Base-by-base conservation (phyloP, 2,888 invertebrate species). In the Noctuana brunneofusca region DNA sequence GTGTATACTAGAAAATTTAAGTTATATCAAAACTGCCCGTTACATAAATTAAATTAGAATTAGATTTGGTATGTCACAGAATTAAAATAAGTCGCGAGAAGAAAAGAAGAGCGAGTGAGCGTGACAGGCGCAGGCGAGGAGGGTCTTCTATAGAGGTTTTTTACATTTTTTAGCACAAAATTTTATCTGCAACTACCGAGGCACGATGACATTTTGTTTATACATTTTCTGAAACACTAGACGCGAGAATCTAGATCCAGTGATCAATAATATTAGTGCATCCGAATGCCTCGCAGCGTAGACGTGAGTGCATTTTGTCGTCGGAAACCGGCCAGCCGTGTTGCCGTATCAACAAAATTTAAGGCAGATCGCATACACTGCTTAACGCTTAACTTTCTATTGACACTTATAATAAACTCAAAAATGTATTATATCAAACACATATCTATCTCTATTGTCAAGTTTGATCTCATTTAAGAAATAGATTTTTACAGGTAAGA, bases 231-330 rank as follows among this genome's bases (percentile, higher is more conserved):
- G 18, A 52, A 55, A 62, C 24, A 62, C 32, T 38, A 20, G 20
- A 2, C 8, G n/a, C 24, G 6, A 48, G 46, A 48, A 57, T 22
- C 54, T 38, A 48, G 35, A 38, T 24, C 57, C 68, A 16, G 69
- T 79, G 83, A 85, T 87, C 86, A 75, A 78, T 77, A 85, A 83
- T 85, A 85, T 84, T 81, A 81, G 80, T 83, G 83, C 81, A 87
- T 84, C 80, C 71, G 75, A 76, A 81, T 84, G 77, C 77, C 70
- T 77, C 76, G 76, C 72, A 78, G 83, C 16, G n/a, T 74, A 69
- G 68, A 81, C 83, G 87, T 85, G 87, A 89, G 89, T 89, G 89
- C 89, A 89, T 89, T 89, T 86, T 86, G 87, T 85, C 88, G 89
- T 87, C 81, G 83, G 76, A 80, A 80, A 87, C 77, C 84, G 82